Evolutionary conservation across 2,113 vertebrate species (phyloP).

Genomic region (Dissostichus mawsoni): DNA sequence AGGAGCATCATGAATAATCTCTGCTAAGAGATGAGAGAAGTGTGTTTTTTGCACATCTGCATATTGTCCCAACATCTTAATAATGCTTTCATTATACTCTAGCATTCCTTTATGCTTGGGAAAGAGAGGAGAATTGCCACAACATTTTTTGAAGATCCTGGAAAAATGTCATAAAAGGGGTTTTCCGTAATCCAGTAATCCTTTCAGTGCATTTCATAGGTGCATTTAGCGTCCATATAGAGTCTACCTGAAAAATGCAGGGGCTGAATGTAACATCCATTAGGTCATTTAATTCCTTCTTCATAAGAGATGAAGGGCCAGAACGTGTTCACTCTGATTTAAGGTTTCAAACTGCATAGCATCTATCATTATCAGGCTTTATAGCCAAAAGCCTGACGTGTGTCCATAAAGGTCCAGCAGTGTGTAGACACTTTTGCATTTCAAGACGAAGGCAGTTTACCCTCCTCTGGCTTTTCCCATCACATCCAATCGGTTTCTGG

Average conservation of each 20-base stretch:
- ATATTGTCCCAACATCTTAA: conserved; percentile 10
- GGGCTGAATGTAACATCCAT: background rate
- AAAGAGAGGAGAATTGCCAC: conserved; percentile 30
- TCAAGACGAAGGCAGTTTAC: background rate
- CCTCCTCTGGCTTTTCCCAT: background rate
- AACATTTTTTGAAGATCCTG: background rate
- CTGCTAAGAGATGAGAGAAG: conserved; percentile 16
- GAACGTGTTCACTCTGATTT: background rate
- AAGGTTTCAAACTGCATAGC: conserved; percentile 13
- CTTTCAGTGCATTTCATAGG: conserved; percentile 22
- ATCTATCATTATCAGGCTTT: background rate
- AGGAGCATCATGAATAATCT: conserved; percentile 35
- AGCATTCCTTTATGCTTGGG: conserved; percentile 65
- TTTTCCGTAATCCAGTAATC: conserved; percentile 23
- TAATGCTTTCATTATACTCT: conserved; percentile 37
- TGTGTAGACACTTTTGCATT: background rate
- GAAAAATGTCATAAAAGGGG: background rate
- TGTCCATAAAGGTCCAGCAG: background rate
- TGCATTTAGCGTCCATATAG: background rate
- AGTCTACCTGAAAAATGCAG: background rate
- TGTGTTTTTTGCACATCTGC: conserved; percentile 51
- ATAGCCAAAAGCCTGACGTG: conserved; percentile 13
- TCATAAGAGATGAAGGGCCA: conserved; percentile 6
- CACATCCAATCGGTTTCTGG: background rate
- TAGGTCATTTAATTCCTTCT: conserved; percentile 9